Percentiles rank a stretch among this genome's conserved stretches.
Evolutionary conservation across 23 tunicate species (phyloP).

Genomic region (Halocynthia aurantium): DNA sequence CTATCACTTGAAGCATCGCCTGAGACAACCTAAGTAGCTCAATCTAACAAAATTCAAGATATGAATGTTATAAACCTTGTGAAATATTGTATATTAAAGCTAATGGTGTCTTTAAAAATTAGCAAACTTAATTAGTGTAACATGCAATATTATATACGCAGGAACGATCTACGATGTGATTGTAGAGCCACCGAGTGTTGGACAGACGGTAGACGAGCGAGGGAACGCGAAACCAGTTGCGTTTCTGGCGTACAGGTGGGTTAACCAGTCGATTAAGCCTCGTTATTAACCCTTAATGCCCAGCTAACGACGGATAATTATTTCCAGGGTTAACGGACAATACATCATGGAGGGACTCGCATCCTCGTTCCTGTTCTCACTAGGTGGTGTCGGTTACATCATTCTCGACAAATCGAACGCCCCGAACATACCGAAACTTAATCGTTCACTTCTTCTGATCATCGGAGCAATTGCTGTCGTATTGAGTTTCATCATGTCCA

Average conservation of each 20-base stretch:
- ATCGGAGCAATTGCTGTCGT: constrained; percentile 66
- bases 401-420: constrained; percentile 82
- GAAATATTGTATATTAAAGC: no score
- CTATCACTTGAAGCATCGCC: no score
- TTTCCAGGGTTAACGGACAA: constrained; percentile 83
- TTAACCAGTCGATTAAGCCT: not conserved
- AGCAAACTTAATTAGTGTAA: no score
- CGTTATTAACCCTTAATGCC: not conserved
- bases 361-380: constrained; percentile 76
- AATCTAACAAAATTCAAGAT: no score
- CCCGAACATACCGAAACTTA: constrained; percentile 86
- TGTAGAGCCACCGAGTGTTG: constrained; percentile 97
- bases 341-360: constrained; percentile 96
- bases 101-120: no score
- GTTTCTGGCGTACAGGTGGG: constrained; percentile 85
- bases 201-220: constrained; percentile 89
- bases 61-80: no score
- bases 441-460: constrained; percentile 56
- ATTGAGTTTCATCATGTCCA: constrained; percentile 69
- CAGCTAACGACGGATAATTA: not conserved
- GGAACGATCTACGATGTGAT: constrained; percentile 93
- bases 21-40: no score
- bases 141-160: not conserved
- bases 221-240: constrained; percentile 96
- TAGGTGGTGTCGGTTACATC: constrained; percentile 88